phyloP scores from a whole-genome alignment of 2,888 invertebrate species.

The Clostera curtula region DNA sequence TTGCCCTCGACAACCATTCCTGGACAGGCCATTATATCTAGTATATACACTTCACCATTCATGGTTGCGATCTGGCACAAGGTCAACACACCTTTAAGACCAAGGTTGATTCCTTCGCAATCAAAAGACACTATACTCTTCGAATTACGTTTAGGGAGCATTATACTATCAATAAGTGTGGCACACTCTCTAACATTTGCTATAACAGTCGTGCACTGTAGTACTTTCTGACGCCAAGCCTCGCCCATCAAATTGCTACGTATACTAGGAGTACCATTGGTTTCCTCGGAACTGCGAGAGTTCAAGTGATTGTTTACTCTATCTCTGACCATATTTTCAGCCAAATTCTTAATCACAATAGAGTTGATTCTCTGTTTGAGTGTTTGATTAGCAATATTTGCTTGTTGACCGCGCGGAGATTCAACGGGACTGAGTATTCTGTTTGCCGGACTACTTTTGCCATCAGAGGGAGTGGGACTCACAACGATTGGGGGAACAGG shows the following conservation, averaged over 20 bases:
- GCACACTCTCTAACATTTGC: conserved; percentile 86
- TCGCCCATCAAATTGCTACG: conserved; percentile 76
- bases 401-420: conserved; percentile 66
- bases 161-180: conserved; percentile 83
- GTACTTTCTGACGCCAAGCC: conserved; percentile 86
- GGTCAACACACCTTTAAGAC: conserved; percentile 90
- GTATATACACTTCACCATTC: conserved; percentile 88
- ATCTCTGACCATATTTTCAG: conserved; percentile 83
- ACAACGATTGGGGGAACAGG: conserved; percentile 49
- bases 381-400: conserved; percentile 80
- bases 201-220: conserved; percentile 88
- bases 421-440: conserved; percentile 70
- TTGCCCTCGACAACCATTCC: conserved; percentile 85
- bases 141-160: conserved; percentile 71
- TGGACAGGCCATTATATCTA: conserved; percentile 91
- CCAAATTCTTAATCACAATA: conserved; percentile 90
- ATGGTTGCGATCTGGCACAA: conserved; percentile 89
- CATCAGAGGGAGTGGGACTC: conserved; percentile 67
- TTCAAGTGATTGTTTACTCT: conserved; percentile 66
- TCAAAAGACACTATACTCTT: conserved; percentile 87
- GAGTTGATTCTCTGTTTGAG: conserved; percentile 92
- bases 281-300: conserved; percentile 56
- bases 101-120: conserved; percentile 94
- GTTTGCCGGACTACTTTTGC: conserved; percentile 56
- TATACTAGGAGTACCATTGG: conserved; percentile 56